Evolutionary conservation across 2,888 invertebrate species (phyloP).

Genomic region (Polietes domitor): DNA sequence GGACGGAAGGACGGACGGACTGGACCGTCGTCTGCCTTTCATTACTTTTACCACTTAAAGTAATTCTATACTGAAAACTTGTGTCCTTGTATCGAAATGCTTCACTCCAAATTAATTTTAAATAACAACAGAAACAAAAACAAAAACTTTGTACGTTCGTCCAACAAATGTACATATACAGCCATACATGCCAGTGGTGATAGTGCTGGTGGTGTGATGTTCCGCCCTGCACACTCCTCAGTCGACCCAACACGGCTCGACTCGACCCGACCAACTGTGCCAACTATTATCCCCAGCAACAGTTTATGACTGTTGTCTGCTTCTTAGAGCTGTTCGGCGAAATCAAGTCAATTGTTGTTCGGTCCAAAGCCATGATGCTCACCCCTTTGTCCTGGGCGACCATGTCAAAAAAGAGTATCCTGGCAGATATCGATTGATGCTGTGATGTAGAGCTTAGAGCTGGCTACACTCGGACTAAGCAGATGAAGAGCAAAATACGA

Average conservation of each 20-base stretch:
- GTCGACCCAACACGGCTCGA: no score
- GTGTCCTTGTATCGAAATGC: neutral
- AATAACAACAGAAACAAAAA: constrained; percentile 26
- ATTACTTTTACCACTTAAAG: neutral
- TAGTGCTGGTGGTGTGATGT: no score
- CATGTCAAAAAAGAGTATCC: neutral
- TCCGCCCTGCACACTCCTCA: neutral
- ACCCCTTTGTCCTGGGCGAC: neutral
- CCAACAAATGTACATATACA: neutral
- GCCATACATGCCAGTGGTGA: neutral
- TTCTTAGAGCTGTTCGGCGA: neutral
- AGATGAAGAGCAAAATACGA: neutral
- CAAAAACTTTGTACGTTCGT: neutral
- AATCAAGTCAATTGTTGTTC: constrained; percentile 22
- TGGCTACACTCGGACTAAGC: neutral
- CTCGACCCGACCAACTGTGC: neutral
- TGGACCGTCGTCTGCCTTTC: neutral
- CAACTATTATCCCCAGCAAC: constrained; percentile 30
- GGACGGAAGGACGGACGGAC: neutral
- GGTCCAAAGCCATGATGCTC: neutral
- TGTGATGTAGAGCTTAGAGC: neutral
- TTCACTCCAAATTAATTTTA: constrained; percentile 25
- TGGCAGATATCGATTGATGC: neutral
- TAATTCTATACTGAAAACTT: constrained; percentile 8
- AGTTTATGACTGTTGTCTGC: constrained; percentile 12